Conservation (phyloP, 2,888 invertebrate species). For the Rhodophaea formosa region DNA sequence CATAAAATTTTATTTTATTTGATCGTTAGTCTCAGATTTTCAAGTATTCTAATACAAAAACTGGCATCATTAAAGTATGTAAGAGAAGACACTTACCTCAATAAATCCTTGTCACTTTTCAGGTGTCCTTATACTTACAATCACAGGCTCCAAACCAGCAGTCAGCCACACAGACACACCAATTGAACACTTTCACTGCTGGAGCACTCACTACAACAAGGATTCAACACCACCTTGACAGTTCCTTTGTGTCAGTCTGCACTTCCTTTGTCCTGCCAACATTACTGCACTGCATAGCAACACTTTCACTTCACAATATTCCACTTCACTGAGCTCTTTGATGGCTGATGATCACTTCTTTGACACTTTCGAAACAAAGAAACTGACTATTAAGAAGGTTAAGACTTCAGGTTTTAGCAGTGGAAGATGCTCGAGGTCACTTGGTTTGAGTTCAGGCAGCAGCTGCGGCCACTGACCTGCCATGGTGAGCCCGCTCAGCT, state of each 20-base stretch:
- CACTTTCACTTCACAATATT: constrained; percentile 10
- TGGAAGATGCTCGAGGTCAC: constrained; percentile 1
- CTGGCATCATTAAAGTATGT: neutral
- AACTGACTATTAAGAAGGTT: constrained; percentile 9
- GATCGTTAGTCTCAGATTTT: neutral
- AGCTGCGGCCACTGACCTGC: constrained; percentile 58
- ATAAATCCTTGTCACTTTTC: neutral
- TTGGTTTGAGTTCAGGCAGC: constrained; percentile 25
- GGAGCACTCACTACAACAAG: neutral
- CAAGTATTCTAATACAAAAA: neutral
- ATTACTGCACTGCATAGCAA: constrained; percentile 8
- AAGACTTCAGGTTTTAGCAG: neutral
- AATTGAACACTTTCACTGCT: neutral
- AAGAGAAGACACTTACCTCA: neutral
- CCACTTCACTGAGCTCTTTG: constrained; percentile 12
- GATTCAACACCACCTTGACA: constrained; percentile 12
- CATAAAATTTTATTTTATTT: no score
- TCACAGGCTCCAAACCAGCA: neutral
- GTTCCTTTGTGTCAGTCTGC: constrained; percentile 13
- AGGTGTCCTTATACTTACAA: neutral
- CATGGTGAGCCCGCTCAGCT: constrained; percentile 50
- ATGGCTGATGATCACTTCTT: neutral
- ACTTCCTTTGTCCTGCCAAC: constrained; percentile 14
- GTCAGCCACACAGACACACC: neutral
- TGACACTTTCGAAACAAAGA: constrained; percentile 17